A percentile compares a stretch with the other conserved stretches of the same genome.
phyloP scores from a whole-genome alignment of 2,888 invertebrate species.

The Argyra leucocephala region DNA sequence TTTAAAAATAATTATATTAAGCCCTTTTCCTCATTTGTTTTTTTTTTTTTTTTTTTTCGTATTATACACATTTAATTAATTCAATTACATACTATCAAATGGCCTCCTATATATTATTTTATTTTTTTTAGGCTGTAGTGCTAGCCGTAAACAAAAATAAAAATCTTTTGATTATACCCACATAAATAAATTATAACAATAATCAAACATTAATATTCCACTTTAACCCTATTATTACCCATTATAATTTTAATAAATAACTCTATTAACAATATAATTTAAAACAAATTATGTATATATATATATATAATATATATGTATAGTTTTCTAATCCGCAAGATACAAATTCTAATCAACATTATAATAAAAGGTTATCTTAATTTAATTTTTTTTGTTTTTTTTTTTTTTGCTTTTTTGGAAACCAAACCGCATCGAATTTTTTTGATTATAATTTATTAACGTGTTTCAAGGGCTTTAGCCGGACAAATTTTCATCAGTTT shows the following conservation, averaged over 20 bases:
- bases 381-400: too few relatives aligned
- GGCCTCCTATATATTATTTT: too few relatives aligned
- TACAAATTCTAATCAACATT: not conserved
- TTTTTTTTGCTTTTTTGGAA: not conserved
- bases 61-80: too few relatives aligned
- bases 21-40: too few relatives aligned
- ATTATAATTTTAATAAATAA: not conserved
- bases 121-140: too few relatives aligned
- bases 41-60: too few relatives aligned
- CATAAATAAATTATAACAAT: not conserved
- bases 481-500: not conserved
- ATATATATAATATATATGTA: too few relatives aligned
- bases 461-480: not conserved
- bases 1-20: too few relatives aligned
- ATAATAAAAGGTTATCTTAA: not conserved
- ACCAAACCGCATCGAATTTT: not conserved
- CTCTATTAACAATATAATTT: not conserved
- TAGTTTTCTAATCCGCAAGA: too few relatives aligned
- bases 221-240: not conserved
- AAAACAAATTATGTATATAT: not conserved
- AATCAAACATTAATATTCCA: conserved; percentile 1
- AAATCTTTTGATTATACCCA: too few relatives aligned
- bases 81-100: too few relatives aligned
- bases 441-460: not conserved
- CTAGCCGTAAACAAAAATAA: too few relatives aligned